These are phyloP conservation scores for Abscondita cerata DNA, from an alignment of 2,888 invertebrate species.

Conservation along the genomic window DNA sequence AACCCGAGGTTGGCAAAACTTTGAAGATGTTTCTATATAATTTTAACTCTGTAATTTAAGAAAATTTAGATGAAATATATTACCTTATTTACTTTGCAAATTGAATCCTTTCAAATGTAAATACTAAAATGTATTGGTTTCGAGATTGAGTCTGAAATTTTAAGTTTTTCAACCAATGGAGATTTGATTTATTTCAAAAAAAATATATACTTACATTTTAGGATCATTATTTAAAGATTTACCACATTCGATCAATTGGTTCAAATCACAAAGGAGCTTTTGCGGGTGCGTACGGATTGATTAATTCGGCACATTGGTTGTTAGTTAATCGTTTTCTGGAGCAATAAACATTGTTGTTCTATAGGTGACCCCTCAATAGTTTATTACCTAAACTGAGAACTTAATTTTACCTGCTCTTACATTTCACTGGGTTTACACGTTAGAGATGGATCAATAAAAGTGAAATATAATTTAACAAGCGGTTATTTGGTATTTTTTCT, in stretches of 20 bases:
- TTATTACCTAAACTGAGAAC: constrained; percentile 19
- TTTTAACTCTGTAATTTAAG: too few relatives aligned
- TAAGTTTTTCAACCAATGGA: too few relatives aligned
- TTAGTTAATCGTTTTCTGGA: constrained; percentile 23
- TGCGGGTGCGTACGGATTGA: constrained; percentile 17
- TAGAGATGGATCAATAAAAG: constrained; percentile 17
- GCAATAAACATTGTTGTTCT: constrained; percentile 24
- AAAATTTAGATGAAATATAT: too few relatives aligned
- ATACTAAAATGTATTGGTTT: too few relatives aligned
- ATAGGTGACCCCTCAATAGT: constrained; percentile 21
- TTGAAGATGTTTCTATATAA: too few relatives aligned
- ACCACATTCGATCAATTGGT: constrained; percentile 1
- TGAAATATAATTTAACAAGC: constrained; percentile 1
- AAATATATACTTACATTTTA: background rate
- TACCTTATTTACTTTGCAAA: too few relatives aligned
- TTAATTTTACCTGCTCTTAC: constrained; percentile 20
- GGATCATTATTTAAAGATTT: constrained; percentile 3
- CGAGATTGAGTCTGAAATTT: too few relatives aligned
- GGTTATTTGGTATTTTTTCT: background rate
- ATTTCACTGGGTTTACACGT: constrained; percentile 13
- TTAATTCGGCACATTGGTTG: constrained; percentile 19
- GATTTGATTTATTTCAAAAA: too few relatives aligned
- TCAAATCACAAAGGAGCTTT: constrained; percentile 6
- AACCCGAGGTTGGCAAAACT: too few relatives aligned
- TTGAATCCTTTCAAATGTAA: too few relatives aligned